Evolutionary conservation across 2,113 vertebrate species (phyloP).

Genomic region (Boleophthalmus pectinirostris): DNA sequence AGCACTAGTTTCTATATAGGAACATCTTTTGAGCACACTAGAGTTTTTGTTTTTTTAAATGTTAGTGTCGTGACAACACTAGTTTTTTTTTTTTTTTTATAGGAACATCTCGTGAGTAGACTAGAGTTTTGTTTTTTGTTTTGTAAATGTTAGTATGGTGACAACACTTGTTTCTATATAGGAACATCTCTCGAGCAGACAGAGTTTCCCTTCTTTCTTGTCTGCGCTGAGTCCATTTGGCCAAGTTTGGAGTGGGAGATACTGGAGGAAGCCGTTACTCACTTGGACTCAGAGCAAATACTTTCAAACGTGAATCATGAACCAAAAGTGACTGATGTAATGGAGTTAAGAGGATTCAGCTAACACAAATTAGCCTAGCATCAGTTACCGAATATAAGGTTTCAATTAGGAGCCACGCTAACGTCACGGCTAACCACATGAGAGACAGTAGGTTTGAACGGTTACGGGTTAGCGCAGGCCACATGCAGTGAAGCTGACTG

Average conservation of each 20-base stretch:
- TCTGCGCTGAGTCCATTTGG: too few species aligned
- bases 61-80: too few species aligned
- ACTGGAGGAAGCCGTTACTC: neutral
- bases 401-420: conserved; percentile 9
- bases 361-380: neutral
- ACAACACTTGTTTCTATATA: too few species aligned
- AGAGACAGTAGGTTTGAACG: neutral
- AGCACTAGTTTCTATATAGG: too few species aligned
- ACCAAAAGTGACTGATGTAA: neutral
- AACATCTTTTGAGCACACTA: neutral
- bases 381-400: neutral
- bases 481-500: conserved; percentile 12
- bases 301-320: conserved; percentile 14
- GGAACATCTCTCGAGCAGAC: neutral
- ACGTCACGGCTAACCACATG: conserved; percentile 6
- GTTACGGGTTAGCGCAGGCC: neutral
- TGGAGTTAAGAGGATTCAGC: neutral
- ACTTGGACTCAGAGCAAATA: conserved; percentile 4
- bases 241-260: conserved; percentile 9
- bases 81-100: too few species aligned
- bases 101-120: too few species aligned
- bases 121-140: too few species aligned
- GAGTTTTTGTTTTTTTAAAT: too few species aligned
- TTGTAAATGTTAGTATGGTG: too few species aligned
- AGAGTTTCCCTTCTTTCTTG: neutral